phyloP scores from a whole-genome alignment of 2,888 invertebrate species.

The Cephus sareptanus region DNA sequence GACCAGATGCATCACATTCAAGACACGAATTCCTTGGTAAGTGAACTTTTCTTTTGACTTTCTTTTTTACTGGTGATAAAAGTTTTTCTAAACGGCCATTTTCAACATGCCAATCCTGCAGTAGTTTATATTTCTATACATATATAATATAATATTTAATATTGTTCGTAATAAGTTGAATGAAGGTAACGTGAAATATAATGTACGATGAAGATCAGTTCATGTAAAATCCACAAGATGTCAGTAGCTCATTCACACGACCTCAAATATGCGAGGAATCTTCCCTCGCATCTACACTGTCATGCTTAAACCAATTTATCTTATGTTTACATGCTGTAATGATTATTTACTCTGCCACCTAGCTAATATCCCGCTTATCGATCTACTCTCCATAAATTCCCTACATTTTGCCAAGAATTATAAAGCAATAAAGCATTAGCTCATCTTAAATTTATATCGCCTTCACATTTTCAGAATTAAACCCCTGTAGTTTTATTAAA shows the following conservation, averaged over 20 bases:
- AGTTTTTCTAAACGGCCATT: background rate
- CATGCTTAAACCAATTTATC: background rate
- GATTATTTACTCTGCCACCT: background rate
- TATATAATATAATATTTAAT: background rate
- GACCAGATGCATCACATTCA: background rate
- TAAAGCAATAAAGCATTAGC: background rate
- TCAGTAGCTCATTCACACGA: background rate
- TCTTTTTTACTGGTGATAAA: background rate
- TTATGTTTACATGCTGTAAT: background rate
- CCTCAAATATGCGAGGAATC: background rate
- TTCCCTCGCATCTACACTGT: background rate
- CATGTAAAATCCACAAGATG: background rate
- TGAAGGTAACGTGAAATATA: background rate
- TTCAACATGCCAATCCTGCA: background rate
- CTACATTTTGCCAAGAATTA: background rate
- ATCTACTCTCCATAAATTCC: background rate
- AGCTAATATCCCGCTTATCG: background rate
- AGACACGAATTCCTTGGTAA: background rate
- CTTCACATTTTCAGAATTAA: background rate
- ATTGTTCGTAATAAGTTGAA: background rate
- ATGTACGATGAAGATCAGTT: background rate
- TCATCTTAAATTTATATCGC: background rate
- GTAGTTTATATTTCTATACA: background rate
- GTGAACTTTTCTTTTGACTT: background rate
- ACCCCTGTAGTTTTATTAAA: background rate